Percentiles rank a stretch among this genome's conserved stretches.
phyloP scores from a whole-genome alignment of 2,113 vertebrate genomes.

The Origma solitaria region DNA sequence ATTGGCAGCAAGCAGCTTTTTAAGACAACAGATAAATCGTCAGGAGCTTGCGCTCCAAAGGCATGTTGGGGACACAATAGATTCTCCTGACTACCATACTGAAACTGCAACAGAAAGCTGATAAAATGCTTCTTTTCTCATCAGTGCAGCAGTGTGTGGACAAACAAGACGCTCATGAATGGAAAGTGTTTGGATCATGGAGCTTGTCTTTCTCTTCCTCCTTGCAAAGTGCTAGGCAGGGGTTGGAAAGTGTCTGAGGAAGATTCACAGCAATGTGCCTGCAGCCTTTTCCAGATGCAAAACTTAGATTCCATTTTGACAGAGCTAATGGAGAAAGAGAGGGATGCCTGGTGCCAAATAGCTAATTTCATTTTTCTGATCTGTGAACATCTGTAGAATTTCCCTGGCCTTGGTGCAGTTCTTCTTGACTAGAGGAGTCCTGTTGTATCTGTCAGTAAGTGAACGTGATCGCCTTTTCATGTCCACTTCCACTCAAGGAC shows the following conservation, averaged over 20 bases:
- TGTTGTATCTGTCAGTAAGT: not conserved
- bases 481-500: not conserved
- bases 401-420: not conserved
- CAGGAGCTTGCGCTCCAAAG: not conserved
- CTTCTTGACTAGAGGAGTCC: not conserved
- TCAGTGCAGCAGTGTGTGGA: not conserved
- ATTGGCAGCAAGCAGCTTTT: not conserved
- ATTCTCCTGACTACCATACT: not conserved
- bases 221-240: not conserved
- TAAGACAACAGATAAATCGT: not conserved
- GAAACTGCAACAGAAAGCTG: not conserved
- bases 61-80: not conserved
- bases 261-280: not conserved
- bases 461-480: rapidly evolving
- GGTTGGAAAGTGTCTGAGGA: not conserved
- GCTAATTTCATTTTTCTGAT: not conserved
- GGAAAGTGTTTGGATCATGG: not conserved
- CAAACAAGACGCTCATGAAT: not conserved
- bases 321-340: not conserved
- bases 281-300: conserved; percentile 14
- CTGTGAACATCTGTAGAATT: not conserved
- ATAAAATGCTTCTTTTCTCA: not conserved
- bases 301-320: not conserved
- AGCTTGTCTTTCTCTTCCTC: not conserved
- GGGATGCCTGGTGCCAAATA: not conserved